Evolutionary conservation across 2,888 invertebrate species (phyloP).

Genomic region (Mycogona germanica): DNA sequence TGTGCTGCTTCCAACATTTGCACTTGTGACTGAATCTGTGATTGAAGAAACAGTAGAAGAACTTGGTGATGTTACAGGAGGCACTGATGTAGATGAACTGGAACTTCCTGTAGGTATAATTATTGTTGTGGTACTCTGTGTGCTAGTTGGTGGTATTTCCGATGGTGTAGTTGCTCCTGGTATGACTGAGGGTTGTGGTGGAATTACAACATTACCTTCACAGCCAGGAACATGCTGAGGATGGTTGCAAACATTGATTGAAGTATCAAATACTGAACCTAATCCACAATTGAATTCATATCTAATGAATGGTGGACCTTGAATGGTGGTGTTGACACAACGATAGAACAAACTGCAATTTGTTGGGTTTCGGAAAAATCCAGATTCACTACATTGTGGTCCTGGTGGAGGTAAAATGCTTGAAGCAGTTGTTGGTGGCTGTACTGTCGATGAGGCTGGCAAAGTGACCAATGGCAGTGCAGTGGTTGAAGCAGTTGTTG

Average conservation of each 20-base stretch:
- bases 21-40: background rate
- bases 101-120: too few species aligned
- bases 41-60: background rate
- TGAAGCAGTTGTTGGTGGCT: background rate
- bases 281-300: constrained; percentile 23
- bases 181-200: background rate
- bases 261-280: constrained; percentile 25
- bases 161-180: background rate
- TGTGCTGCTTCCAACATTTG: background rate
- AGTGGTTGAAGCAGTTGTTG: too few species aligned
- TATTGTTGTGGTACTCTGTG: too few species aligned
- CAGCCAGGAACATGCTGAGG: constrained; percentile 17
- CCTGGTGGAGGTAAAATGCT: background rate
- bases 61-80: background rate
- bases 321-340: constrained; percentile 10
- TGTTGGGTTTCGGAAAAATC: constrained; percentile 10
- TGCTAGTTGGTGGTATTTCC: background rate
- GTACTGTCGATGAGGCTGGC: background rate
- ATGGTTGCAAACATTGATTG: constrained; percentile 25
- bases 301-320: constrained; percentile 4
- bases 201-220: background rate
- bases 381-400: constrained; percentile 4
- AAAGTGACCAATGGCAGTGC: too few species aligned
- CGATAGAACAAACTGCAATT: constrained; percentile 16
- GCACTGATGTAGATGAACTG: too few species aligned